Percentiles rank a stretch among this genome's conserved stretches.
Evolutionary conservation across 2,797 vertebrate species (phyloP).

Genomic region (Pogoniulus pusillus): DNA sequence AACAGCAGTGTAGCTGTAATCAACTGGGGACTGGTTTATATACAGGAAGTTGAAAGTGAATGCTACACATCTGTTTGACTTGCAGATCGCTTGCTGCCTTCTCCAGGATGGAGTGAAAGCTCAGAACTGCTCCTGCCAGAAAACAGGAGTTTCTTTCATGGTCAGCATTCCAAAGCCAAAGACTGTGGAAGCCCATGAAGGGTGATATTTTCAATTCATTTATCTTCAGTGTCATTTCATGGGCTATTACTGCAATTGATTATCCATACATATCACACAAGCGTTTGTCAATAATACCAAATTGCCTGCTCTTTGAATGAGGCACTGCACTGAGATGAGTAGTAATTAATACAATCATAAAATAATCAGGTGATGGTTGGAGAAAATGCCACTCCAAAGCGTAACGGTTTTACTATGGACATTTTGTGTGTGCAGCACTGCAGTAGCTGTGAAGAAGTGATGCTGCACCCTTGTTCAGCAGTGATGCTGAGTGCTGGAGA

Average conservation of each 20-base stretch:
- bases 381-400: neutral
- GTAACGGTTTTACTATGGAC: neutral
- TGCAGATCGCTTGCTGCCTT: neutral
- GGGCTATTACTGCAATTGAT: neutral
- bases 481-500: neutral
- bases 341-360: slow-evolving; percentile 25
- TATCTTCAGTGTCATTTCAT: neutral
- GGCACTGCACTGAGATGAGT: neutral
- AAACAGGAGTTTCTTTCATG: neutral
- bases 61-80: neutral
- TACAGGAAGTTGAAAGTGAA: neutral
- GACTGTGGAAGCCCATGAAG: rapidly evolving
- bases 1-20: neutral
- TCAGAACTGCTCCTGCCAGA: neutral
- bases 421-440: neutral
- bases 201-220: neutral
- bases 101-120: neutral
- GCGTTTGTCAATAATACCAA: neutral
- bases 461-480: neutral
- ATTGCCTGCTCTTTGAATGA: neutral
- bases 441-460: neutral
- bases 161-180: neutral
- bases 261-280: neutral
- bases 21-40: neutral
- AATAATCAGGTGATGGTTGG: neutral